Evolutionary conservation across 1,140 invertebrate species (phyloP).

Genomic region (Phocides pigmalion): DNA sequence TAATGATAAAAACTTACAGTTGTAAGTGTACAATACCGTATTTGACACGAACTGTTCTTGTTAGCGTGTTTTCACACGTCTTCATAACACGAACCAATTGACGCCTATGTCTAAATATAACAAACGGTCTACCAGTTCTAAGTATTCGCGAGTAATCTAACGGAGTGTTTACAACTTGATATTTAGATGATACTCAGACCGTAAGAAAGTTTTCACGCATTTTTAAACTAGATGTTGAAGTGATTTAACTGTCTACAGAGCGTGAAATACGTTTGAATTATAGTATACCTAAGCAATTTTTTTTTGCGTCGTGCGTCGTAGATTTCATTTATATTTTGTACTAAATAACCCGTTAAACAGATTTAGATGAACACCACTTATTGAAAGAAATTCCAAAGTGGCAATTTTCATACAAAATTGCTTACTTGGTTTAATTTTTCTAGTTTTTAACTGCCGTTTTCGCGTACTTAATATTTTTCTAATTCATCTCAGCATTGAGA

Average conservation of each 20-base stretch:
- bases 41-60: neutral
- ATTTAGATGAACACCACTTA: too few species aligned
- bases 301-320: too few species aligned
- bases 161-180: neutral
- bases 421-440: too few species aligned
- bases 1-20: neutral
- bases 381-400: too few species aligned
- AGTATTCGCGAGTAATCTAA: neutral
- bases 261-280: too few species aligned
- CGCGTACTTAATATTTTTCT: too few species aligned
- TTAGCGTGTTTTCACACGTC: constrained; percentile 14
- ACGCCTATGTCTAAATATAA: constrained; percentile 3
- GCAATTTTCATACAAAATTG: too few species aligned
- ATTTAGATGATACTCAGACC: neutral
- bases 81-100: neutral
- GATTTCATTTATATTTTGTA: too few species aligned
- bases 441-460: too few species aligned
- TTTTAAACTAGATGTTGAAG: neutral
- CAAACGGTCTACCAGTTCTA: neutral
- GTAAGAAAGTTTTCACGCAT: neutral
- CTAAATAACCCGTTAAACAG: too few species aligned
- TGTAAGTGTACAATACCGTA: constrained; percentile 7
- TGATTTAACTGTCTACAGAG: neutral
- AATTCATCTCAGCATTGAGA: too few species aligned
- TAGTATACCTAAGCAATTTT: too few species aligned